phyloP scores from a whole-genome alignment of 2,113 vertebrate species.

The Trogon surrucura region DNA sequence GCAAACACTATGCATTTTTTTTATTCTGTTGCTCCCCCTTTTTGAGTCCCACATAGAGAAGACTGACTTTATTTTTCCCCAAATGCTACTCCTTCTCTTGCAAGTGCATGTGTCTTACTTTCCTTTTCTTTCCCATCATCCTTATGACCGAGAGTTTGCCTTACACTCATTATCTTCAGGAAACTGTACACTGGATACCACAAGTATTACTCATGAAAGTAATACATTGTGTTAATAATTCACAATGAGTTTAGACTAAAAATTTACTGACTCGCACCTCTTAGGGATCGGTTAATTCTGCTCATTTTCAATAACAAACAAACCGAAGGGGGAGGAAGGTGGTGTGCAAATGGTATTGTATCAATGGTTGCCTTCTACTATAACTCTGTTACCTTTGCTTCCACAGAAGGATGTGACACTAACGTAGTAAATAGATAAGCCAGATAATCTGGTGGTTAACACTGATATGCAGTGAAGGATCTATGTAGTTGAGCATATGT shows the following conservation, averaged over 20 bases:
- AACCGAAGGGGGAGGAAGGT: background rate
- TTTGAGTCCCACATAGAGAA: background rate
- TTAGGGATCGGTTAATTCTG: background rate
- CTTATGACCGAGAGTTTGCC: background rate
- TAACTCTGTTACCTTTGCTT: background rate
- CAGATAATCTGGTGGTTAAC: background rate
- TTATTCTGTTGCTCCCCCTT: background rate
- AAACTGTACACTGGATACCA: background rate
- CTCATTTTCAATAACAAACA: background rate
- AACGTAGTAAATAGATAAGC: background rate
- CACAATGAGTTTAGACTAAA: background rate
- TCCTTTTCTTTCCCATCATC: background rate
- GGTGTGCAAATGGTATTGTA: background rate
- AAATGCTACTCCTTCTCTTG: background rate
- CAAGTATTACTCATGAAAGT: background rate
- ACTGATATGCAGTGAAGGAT: background rate
- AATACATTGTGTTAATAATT: background rate
- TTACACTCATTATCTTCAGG: background rate
- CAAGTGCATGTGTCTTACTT: background rate
- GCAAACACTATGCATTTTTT: background rate
- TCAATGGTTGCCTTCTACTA: background rate
- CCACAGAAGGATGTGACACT: background rate
- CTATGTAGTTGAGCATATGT: background rate
- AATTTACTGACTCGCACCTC: background rate
- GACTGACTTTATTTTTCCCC: background rate